A percentile compares a stretch with the other conserved stretches of the same genome.
These are phyloP conservation scores for Stercorarius parasiticus DNA, from an alignment of 2,113 vertebrate species.

Conservation along the genomic window DNA sequence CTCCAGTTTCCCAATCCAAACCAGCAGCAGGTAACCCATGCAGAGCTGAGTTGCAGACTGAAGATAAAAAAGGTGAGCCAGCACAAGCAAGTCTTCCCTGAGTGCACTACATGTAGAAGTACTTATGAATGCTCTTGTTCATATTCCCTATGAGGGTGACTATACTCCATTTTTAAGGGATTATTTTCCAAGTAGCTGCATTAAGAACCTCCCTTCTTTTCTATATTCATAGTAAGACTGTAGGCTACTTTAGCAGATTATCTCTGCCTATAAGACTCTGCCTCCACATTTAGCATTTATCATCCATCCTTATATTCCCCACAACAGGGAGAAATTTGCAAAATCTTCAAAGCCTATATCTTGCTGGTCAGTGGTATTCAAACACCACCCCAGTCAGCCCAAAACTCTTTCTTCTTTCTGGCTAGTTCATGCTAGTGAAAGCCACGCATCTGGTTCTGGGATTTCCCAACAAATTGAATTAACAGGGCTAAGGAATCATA, in stretches of 20 bases:
- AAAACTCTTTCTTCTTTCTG: neutral
- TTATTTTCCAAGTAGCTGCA: neutral
- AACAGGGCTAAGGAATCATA: neutral
- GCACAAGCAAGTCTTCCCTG: neutral
- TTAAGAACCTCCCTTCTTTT: neutral
- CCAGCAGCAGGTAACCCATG: neutral
- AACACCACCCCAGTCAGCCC: neutral
- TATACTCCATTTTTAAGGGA: neutral
- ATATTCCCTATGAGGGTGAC: neutral
- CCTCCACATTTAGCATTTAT: neutral
- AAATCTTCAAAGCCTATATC: neutral
- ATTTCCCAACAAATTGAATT: neutral
- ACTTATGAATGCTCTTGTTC: neutral
- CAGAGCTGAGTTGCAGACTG: neutral
- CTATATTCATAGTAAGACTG: neutral
- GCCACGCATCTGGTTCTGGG: neutral
- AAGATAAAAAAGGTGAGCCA: neutral
- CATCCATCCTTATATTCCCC: neutral
- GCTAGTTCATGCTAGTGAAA: neutral
- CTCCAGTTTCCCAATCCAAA: neutral
- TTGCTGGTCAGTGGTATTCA: neutral
- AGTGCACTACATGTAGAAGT: neutral
- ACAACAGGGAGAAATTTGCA: neutral
- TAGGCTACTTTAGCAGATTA: neutral
- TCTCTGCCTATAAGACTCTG: neutral